Conservation (phyloP, 2,888 invertebrate genomes). For the Gymnocheta viridis region DNA sequence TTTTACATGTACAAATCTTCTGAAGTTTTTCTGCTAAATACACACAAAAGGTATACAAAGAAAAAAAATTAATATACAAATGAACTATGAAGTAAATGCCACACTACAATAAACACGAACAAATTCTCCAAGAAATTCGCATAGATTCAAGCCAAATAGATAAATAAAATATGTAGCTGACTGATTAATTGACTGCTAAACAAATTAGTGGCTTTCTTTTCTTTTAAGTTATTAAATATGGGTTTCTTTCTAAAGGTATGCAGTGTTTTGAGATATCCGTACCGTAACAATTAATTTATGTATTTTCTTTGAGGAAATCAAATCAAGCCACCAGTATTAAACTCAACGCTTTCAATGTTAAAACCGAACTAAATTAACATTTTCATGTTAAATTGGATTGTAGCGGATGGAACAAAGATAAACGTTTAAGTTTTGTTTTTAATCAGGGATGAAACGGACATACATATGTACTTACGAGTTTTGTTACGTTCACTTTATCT, state of each 20-base stretch:
- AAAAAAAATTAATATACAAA: too few relatives aligned
- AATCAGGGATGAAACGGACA: slow-evolving; percentile 25
- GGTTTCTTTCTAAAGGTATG: slow-evolving; percentile 6
- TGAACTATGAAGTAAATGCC: neutral
- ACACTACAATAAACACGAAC: slow-evolving; percentile 4
- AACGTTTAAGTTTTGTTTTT: neutral
- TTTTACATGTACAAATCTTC: neutral
- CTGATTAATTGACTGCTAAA: neutral
- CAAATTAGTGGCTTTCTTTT: slow-evolving; percentile 26
- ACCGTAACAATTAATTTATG: neutral
- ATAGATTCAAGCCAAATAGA: neutral
- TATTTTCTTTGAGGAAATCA: neutral
- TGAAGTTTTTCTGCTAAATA: neutral
- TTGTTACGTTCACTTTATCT: neutral
- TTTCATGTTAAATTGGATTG: slow-evolving; percentile 24
- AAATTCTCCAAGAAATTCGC: slow-evolving; percentile 18
- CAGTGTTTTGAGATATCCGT: slow-evolving; percentile 13
- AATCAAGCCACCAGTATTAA: slow-evolving; percentile 9
- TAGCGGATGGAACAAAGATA: slow-evolving; percentile 3
- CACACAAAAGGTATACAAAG: slow-evolving; percentile 16
- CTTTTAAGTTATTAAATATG: slow-evolving; percentile 10
- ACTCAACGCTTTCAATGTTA: slow-evolving; percentile 50
- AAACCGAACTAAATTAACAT: slow-evolving; percentile 54
- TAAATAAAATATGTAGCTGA: neutral
- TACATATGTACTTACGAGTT: neutral